Conservation (phyloP, 2,797 vertebrate genomes). For the Amblyopsis hoosieri region DNA sequence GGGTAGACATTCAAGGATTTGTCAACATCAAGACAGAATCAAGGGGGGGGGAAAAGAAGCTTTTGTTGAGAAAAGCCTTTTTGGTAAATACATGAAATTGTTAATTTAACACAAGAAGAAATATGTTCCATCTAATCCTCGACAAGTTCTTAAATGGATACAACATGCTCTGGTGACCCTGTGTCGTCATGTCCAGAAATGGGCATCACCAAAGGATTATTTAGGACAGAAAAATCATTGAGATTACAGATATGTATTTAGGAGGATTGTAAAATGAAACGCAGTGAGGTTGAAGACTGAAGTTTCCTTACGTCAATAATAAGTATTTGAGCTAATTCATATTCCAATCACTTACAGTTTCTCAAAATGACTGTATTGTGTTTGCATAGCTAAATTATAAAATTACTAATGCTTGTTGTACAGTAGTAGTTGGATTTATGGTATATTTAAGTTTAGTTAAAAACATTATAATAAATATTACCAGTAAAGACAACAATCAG, state of each 20-base stretch:
- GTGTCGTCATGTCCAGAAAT: constrained; percentile 31
- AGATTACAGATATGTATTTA: constrained; percentile 50
- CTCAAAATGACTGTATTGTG: no score
- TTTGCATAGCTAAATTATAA: no score
- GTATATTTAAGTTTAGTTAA: no score
- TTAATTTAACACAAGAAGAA: constrained; percentile 52
- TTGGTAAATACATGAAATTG: constrained; percentile 48
- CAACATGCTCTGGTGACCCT: constrained; percentile 50
- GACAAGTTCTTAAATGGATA: constrained; percentile 70
- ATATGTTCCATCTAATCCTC: constrained; percentile 65
- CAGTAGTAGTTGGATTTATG: no score
- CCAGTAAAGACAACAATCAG: no score
- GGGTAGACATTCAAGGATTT: no score
- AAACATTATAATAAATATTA: no score
- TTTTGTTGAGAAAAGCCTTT: constrained; percentile 52
- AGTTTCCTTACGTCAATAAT: no score
- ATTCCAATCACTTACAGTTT: no score
- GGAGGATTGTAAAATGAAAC: background rate
- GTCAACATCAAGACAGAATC: no score
- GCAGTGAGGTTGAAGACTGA: background rate
- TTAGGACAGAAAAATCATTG: constrained; percentile 17
- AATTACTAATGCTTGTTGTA: no score
- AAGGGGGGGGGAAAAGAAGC: constrained; percentile 8
- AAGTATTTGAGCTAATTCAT: no score
- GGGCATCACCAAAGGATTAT: constrained; percentile 75